These are phyloP conservation scores for Lycocorax pyrrhopterus DNA, from an alignment of 2,113 vertebrate genomes.

Conservation along the genomic window DNA sequence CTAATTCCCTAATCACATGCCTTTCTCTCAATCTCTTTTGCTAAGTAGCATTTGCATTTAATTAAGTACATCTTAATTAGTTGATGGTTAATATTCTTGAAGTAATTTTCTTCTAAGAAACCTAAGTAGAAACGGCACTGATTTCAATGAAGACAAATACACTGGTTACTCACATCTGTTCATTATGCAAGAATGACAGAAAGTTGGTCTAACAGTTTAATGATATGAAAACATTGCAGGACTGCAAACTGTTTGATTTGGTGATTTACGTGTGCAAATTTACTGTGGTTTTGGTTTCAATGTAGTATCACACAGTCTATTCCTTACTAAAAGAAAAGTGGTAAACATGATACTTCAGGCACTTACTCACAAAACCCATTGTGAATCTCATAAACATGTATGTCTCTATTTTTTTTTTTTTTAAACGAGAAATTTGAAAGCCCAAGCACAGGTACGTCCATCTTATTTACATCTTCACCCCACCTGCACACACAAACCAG, in stretches of 20 bases:
- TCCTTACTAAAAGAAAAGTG: background rate
- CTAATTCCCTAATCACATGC: constrained; percentile 50
- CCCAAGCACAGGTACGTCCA: background rate
- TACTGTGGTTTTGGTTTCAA: background rate
- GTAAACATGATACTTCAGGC: background rate
- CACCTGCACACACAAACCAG: background rate
- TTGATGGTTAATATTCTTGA: constrained; percentile 53
- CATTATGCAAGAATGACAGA: background rate
- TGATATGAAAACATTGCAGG: background rate
- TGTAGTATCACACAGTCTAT: background rate
- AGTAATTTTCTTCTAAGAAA: constrained; percentile 51
- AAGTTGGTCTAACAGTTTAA: constrained; percentile 27
- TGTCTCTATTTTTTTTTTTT: background rate
- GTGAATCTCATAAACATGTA: background rate
- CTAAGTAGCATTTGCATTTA: constrained; percentile 61
- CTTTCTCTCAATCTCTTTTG: constrained; percentile 26
- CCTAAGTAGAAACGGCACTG: constrained; percentile 8
- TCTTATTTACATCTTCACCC: background rate
- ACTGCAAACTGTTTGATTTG: background rate
- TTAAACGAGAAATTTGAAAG: background rate
- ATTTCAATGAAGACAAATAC: constrained; percentile 51
- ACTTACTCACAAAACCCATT: background rate
- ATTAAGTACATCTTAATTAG: constrained; percentile 63
- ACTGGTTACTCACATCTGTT: constrained; percentile 32
- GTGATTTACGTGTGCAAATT: background rate